Conservation (phyloP, 2,797 vertebrate genomes). For the Scyliorhinus canicula region DNA sequence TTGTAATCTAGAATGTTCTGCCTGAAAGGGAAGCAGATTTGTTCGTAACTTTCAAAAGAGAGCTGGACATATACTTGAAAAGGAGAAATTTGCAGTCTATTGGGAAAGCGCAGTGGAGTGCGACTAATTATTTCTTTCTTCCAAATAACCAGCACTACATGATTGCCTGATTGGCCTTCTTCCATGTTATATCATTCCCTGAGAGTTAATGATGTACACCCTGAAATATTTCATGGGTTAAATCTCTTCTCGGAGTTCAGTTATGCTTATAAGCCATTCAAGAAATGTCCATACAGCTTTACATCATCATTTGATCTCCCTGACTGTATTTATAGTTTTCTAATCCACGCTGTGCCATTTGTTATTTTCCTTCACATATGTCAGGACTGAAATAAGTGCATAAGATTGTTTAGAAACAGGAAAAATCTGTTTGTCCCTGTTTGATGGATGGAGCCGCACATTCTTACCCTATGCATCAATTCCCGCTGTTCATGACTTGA, state of each 20-base stretch:
- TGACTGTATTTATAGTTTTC: background rate
- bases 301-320: background rate
- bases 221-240: background rate
- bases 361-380: background rate
- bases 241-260: background rate
- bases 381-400: background rate
- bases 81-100: background rate
- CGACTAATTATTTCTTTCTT: background rate
- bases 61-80: too few relatives aligned
- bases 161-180: background rate
- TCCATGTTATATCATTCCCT: background rate
- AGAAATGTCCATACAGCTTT: background rate
- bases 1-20: background rate
- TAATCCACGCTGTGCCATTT: background rate
- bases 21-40: too few relatives aligned
- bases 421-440: conserved; percentile 22
- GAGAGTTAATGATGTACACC: background rate
- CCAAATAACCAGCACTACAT: background rate
- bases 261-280: background rate
- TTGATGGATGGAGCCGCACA: background rate
- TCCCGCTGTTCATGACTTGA: background rate
- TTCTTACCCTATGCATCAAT: background rate
- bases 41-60: too few relatives aligned
- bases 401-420: background rate
- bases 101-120: background rate